Evolutionary conservation across 2,113 vertebrate species (phyloP), one percentile per base, ranked within the genome.

Genomic region (Alligator mississippiensis): DNA sequence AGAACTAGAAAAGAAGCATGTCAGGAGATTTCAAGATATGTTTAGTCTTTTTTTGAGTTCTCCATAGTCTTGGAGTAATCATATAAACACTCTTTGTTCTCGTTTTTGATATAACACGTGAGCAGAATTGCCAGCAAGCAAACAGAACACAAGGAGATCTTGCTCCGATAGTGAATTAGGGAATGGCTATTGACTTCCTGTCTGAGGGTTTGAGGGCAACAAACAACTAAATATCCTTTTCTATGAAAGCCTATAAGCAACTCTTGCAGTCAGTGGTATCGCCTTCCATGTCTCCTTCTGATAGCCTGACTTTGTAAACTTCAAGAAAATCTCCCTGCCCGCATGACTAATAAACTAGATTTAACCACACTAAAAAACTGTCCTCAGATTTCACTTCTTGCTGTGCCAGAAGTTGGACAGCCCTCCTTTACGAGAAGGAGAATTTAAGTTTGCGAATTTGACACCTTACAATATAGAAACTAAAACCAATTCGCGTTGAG

Each of bases 331-430:
- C 85, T 93, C n/a, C 82, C 81, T 14, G 3, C 70, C 15, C 4
- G 28, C 34, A 7, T 77, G 5, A 28, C 11, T 19, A n/a, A 27
- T 16, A 3, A 62, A 54, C 0, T 0, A 87, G 13, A 57, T 85
- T n/a, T 11, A 3, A 34, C 74, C 0, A 0, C 6, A 1, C 12
- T 38, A 72, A 34, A 18, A 5, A 1, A 3, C 47, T 54, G 11
- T 16, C 85, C 86, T 89, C 75, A 77, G 75, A 12, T 58, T 86
- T 86, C 57, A 25, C 63, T 82, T 30, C 79, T 75, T 11, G 47
- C 72, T 79, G 22, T 24, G 9, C 8, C 7, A 47, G 47, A 47
- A 47, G 47, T 47, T 47, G 47, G 47, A 47, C 47, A 47, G 47
- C 47, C 47, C 47, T 89, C 2, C 64, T 90, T 92, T 12, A 77